phyloP scores from a whole-genome alignment of 2,888 invertebrate genomes.

The Azorinus chamasolen region DNA sequence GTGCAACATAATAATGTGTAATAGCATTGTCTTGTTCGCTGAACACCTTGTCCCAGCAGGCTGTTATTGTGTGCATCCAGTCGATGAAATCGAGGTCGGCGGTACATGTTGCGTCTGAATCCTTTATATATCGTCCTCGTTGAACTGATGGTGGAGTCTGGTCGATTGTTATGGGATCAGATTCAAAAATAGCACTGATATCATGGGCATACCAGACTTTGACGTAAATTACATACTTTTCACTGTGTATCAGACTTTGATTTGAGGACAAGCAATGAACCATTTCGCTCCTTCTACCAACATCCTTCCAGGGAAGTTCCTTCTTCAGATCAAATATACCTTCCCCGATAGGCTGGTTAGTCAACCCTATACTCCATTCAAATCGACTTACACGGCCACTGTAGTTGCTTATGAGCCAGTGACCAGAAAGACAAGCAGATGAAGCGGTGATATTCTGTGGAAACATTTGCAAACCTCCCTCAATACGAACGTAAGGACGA shows the following conservation, averaged over 20 bases:
- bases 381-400: conserved; percentile 24
- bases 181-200: conserved; percentile 35
- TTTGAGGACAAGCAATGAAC: conserved; percentile 48
- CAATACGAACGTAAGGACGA: background rate
- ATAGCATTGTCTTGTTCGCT: conserved; percentile 53
- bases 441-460: conserved; percentile 19
- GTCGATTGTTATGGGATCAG: conserved; percentile 57
- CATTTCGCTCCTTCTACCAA: conserved; percentile 25
- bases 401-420: conserved; percentile 6
- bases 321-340: conserved; percentile 48
- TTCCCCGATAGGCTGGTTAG: conserved; percentile 30
- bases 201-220: conserved; percentile 57
- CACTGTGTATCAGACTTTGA: conserved; percentile 27
- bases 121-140: conserved; percentile 51
- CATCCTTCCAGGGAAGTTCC: conserved; percentile 57
- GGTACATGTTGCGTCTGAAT: conserved; percentile 48
- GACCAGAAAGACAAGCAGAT: conserved; percentile 34
- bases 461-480: conserved; percentile 2
- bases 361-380: conserved; percentile 63
- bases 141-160: conserved; percentile 56
- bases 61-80: conserved; percentile 41
- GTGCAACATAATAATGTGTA: conserved; percentile 29
- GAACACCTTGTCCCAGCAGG: conserved; percentile 67
- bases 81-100: conserved; percentile 62
- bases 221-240: conserved; percentile 54